These are phyloP conservation scores for Magallana ariakensis DNA, from an alignment of 1,140 invertebrate species.

Conservation along the genomic window DNA sequence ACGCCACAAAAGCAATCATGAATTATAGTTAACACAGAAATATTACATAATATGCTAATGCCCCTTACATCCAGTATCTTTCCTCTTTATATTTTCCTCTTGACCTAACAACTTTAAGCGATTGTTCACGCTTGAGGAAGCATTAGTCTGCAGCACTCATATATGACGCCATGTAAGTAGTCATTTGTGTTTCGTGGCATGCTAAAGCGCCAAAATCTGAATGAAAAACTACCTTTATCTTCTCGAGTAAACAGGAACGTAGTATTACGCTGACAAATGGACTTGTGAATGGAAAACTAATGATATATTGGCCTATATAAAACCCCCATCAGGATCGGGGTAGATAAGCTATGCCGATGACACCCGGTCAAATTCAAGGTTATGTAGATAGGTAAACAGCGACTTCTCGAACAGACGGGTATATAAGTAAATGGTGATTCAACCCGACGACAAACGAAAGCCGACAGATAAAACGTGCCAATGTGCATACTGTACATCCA, in stretches of 20 bases:
- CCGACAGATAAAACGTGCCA: background rate
- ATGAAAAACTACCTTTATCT: slow-evolving; percentile 36
- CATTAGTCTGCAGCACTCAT: background rate
- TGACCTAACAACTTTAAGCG: background rate
- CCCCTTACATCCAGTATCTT: background rate
- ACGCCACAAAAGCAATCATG: no score
- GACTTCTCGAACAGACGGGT: background rate
- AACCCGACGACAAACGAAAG: background rate
- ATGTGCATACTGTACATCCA: background rate
- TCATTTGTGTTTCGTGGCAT: slow-evolving; percentile 3
- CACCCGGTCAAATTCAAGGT: slow-evolving; percentile 32
- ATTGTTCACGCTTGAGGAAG: slow-evolving; percentile 2
- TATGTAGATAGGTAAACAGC: slow-evolving; percentile 21
- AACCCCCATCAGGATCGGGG: slow-evolving; percentile 16
- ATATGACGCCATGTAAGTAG: slow-evolving; percentile 21
- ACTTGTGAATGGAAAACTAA: slow-evolving; percentile 38
- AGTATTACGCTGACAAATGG: slow-evolving; percentile 34
- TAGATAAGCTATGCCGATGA: slow-evolving; percentile 30
- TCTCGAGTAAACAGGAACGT: slow-evolving; percentile 23
- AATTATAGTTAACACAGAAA: background rate
- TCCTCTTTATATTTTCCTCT: background rate
- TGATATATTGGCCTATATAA: slow-evolving; percentile 38
- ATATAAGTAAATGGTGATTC: background rate
- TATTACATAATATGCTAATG: background rate
- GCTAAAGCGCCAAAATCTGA: slow-evolving; percentile 35